Conservation (phyloP, 2,113 vertebrate genomes). For the Podiceps cristatus region DNA sequence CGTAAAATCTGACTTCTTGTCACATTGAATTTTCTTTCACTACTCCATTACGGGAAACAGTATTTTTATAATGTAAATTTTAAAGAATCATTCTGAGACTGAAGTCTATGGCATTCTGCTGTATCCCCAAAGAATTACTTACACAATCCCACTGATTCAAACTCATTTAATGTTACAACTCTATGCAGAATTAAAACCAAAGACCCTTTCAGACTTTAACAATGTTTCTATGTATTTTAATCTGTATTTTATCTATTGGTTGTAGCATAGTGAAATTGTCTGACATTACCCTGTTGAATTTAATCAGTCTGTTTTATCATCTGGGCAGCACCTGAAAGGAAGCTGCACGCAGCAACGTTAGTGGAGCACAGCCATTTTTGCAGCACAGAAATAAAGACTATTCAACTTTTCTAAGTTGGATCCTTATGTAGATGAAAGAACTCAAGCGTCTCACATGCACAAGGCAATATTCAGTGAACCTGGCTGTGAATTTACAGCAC, state of each 20-base stretch:
- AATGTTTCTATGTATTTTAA: background rate
- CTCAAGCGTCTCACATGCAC: rapidly evolving
- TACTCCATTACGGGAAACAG: conserved; percentile 42
- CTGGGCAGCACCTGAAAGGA: conserved; percentile 20
- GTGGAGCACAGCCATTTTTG: background rate
- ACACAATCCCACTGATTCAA: conserved; percentile 37
- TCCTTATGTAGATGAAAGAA: background rate
- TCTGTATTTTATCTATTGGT: background rate
- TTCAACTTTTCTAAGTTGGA: background rate
- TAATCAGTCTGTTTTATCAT: conserved; percentile 3
- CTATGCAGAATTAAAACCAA: conserved; percentile 57
- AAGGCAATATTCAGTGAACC: background rate
- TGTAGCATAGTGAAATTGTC: background rate
- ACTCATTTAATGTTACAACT: conserved; percentile 46
- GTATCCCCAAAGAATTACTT: conserved; percentile 58
- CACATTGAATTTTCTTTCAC: conserved; percentile 69
- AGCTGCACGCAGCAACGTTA: background rate
- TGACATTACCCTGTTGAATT: background rate
- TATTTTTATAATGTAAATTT: conserved; percentile 71
- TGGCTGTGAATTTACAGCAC: background rate
- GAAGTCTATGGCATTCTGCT: conserved; percentile 46
- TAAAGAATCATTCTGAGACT: conserved; percentile 59
- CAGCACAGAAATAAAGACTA: background rate
- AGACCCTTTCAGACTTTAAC: conserved; percentile 39
- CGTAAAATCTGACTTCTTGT: conserved; percentile 71